Percentiles rank a stretch among this genome's conserved stretches.
phyloP scores from a whole-genome alignment of 30 jellyfish, hydroid and myxozoan genomes.

The Aurelia sp. region DNA sequence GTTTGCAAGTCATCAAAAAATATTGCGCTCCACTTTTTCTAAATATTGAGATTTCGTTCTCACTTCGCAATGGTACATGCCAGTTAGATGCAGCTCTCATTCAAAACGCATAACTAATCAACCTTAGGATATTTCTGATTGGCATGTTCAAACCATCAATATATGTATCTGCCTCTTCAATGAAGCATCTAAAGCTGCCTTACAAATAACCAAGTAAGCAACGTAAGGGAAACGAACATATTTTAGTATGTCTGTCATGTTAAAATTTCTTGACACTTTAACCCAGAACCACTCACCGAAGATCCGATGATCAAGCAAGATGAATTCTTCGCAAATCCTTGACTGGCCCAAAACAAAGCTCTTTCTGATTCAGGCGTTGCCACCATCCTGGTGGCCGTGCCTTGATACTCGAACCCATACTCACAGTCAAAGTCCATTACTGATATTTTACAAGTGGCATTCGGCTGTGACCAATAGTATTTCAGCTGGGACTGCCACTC shows the following conservation, averaged over 20 bases:
- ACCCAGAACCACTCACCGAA: constrained; percentile 1
- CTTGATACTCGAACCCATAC: constrained; percentile 77
- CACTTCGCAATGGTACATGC: too few species aligned
- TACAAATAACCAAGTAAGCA: too few species aligned
- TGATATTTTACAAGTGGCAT: constrained; percentile 48
- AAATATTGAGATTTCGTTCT: too few species aligned
- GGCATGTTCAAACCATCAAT: too few species aligned
- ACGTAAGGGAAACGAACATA: background rate
- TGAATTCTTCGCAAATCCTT: constrained; percentile 19
- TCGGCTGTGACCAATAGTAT: constrained; percentile 56
- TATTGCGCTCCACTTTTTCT: too few species aligned
- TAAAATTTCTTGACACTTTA: too few species aligned
- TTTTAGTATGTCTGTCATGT: background rate
- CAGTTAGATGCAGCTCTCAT: too few species aligned
- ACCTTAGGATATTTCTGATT: too few species aligned
- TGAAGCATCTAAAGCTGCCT: too few species aligned
- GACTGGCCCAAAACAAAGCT: constrained; percentile 63
- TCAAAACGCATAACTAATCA: too few species aligned
- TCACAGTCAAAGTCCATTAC: constrained; percentile 64
- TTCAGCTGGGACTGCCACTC: constrained; percentile 73
- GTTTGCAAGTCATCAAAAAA: too few species aligned
- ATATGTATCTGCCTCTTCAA: too few species aligned
- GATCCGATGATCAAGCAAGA: constrained; percentile 61
- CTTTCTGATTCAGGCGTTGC: constrained; percentile 59
- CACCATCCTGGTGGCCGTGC: constrained; percentile 70